These are phyloP conservation scores for Drosophila nasuta DNA, from an alignment of 1,140 invertebrate species.

Conservation along the genomic window DNA sequence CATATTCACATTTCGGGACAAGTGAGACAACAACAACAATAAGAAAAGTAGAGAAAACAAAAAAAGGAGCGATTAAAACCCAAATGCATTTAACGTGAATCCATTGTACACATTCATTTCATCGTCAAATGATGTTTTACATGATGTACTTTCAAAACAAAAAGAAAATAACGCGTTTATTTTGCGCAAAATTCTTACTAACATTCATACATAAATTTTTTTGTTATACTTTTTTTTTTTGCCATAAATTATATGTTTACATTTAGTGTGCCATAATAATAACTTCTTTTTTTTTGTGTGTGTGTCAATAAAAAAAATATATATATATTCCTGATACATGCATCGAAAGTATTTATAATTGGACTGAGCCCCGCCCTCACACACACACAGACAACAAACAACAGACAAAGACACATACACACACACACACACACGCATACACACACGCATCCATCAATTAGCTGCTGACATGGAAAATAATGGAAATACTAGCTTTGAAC, in stretches of 20 bases:
- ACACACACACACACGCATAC: conserved; percentile 7
- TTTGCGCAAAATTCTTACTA: conserved; percentile 23
- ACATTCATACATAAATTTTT: conserved; percentile 12
- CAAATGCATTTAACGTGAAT: conserved; percentile 52
- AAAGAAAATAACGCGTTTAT: conserved; percentile 7
- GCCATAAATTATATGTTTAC: conserved; percentile 33
- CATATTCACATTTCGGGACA: conserved; percentile 89
- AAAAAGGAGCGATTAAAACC: background rate
- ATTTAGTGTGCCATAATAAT: conserved; percentile 13
- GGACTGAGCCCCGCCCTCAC: conserved; percentile 19
- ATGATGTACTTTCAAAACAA: conserved; percentile 10
- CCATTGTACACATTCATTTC: background rate
- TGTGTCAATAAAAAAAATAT: conserved; percentile 41
- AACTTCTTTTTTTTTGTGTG: conserved; percentile 17
- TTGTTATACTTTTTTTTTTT: conserved; percentile 20
- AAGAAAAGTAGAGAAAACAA: too few species aligned
- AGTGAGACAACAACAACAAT: conserved; percentile 45
- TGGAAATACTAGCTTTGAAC: conserved; percentile 25
- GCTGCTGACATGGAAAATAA: conserved; percentile 29
- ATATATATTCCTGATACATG: conserved; percentile 15
- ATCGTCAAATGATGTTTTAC: conserved; percentile 12
- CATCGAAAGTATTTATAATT: conserved; percentile 37
- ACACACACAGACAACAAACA: background rate
- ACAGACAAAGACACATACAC: conserved; percentile 1
- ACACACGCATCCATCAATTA: conserved; percentile 31